A percentile compares a stretch with the other conserved stretches of the same genome.
Conservation (phyloP, 2,113 vertebrate genomes). For the Dunckerocampus dactyliophorus region DNA sequence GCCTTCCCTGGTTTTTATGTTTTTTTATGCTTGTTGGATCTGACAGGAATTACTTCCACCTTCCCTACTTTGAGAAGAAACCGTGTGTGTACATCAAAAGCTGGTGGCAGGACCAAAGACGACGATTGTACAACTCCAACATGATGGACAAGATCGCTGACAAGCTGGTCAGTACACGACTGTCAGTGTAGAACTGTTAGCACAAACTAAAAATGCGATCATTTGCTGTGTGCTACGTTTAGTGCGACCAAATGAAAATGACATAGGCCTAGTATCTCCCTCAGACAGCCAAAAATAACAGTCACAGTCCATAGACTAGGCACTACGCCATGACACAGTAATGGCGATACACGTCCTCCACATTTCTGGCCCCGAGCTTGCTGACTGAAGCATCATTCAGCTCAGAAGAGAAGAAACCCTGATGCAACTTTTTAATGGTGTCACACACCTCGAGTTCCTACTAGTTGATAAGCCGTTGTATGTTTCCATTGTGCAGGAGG, state of each 20-base stretch:
- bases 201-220: no score
- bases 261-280: not conserved
- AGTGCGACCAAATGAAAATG: not conserved
- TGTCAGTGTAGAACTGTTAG: no score
- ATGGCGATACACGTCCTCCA: not conserved
- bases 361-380: no score
- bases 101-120: slow-evolving; percentile 96
- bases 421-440: not conserved
- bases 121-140: slow-evolving; percentile 91
- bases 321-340: not conserved
- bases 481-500: slow-evolving; percentile 76
- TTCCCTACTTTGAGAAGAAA: slow-evolving; percentile 93
- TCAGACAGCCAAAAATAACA: not conserved
- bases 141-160: slow-evolving; percentile 95
- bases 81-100: slow-evolving; percentile 96
- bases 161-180: slow-evolving; percentile 80
- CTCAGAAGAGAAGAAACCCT: not conserved
- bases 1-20: not conserved
- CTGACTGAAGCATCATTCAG: no score
- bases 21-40: not conserved
- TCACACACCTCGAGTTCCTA: not conserved
- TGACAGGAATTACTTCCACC: slow-evolving; percentile 91
- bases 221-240: not conserved
- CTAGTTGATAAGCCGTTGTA: slow-evolving; percentile 10
- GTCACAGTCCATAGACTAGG: not conserved